Evolutionary conservation across 2,113 vertebrate species (phyloP), one percentile per base, ranked within the genome.

Genomic region (Barbus barbus): DNA sequence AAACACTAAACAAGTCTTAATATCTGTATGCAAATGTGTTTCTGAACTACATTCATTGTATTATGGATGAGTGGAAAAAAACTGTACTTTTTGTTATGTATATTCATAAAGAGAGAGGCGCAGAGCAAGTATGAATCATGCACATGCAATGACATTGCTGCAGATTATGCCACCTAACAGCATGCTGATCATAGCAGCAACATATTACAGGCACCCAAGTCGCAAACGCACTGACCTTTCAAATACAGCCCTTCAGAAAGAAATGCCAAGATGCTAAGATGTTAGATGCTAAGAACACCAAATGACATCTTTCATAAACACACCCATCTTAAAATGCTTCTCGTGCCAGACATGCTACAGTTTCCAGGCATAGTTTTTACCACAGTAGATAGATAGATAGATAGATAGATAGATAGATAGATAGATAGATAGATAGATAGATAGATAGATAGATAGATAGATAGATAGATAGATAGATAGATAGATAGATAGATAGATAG

Each of bases 111-210:
- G 5, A 67, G 63, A 67, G 16, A 67, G 28, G 14, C 28, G 9
- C 13, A 20, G 28, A 33, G 5, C 7, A 16, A 73, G 26, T 73
- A 16, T 75, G 73, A 75, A 51, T 75, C 24, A 75, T 51, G 44
- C 24, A 38, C 60, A 13, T 9, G 22, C n/a, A 80, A 80, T 65
- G 78, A 24, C 26, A 31, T 22, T 5, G 60, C 38, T 22, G 16
- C 18, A 46, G 16, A 22, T 80, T 65, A 67, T 67, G 60, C 78
- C 38, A 80, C 60, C 61, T 28, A 24, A 33, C 78, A 48, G 26
- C 78, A 80, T 80, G 60, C 41, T 46, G 46, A 26, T 65, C 78
- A 80, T 80, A 80, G 60, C 78, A 48, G 36, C 38, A 65, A 16
- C 24, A 67, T 28, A 67, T 67, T 67, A 67, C 16, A 1, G 78